A percentile compares a stretch with the other conserved stretches of the same genome.
phyloP scores from a whole-genome alignment of 2,888 invertebrate species.

The Lamellibrachia columna region DNA sequence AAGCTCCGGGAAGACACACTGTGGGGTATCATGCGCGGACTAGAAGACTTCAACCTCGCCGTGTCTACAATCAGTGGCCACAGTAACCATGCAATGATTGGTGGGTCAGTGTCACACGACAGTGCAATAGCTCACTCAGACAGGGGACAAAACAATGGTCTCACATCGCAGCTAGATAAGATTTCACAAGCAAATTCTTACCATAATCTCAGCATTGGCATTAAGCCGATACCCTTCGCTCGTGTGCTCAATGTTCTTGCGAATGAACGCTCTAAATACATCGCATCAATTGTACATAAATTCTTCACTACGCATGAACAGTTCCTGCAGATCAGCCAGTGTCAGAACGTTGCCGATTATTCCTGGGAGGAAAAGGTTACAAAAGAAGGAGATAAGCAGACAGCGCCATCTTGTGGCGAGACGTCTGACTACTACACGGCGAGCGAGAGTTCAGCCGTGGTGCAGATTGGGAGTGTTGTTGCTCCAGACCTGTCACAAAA shows the following conservation, averaged over 20 bases:
- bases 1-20: slow-evolving; percentile 58
- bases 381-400: background rate
- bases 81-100: background rate
- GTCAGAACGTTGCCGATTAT: slow-evolving; percentile 49
- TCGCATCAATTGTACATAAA: slow-evolving; percentile 57
- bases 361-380: slow-evolving; percentile 43
- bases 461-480: slow-evolving; percentile 49
- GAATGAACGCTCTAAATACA: slow-evolving; percentile 59
- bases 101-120: background rate
- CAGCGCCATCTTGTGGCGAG: slow-evolving; percentile 34
- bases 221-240: slow-evolving; percentile 54
- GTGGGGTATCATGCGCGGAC: slow-evolving; percentile 62
- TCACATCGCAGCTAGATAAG: slow-evolving; percentile 22
- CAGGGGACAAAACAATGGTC: background rate
- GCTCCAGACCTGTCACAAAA: slow-evolving; percentile 58
- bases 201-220: slow-evolving; percentile 29
- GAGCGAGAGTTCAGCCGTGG: slow-evolving; percentile 54
- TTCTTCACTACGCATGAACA: slow-evolving; percentile 59
- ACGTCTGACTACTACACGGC: slow-evolving; percentile 57
- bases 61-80: slow-evolving; percentile 21
- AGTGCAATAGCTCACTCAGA: background rate
- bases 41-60: slow-evolving; percentile 63
- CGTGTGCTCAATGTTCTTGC: slow-evolving; percentile 58
- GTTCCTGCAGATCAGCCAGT: slow-evolving; percentile 51
- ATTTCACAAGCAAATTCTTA: slow-evolving; percentile 32